Base-by-base conservation (phyloP, 1,140 invertebrate species). In the Drosophila albomicans region DNA sequence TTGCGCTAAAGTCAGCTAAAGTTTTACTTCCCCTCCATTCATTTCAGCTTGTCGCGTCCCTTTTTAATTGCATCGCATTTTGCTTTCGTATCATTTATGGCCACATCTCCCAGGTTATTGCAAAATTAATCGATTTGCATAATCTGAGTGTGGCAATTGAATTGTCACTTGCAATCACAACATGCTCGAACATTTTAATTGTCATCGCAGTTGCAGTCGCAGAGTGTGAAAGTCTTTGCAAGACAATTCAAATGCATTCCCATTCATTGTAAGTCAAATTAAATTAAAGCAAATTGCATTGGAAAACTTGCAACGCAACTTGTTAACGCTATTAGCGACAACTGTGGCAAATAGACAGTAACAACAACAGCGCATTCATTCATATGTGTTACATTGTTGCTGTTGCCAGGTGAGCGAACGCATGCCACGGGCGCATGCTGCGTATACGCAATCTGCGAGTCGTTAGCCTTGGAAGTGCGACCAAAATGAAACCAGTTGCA, bases 361-460 rank as follows among this genome's bases (percentile, higher is more conserved):
- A 13, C 48, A 48, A 38, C 35, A 38, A 2, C 8, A 38, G 8
- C 8, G 8, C 7, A 10, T 10, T 10, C 35, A 38, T 10, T 38
- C 32, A 32, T 2, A 10, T 38, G 35, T 28, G 16, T 52, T 43
- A 2, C 8, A 25, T 13, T 16, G 20, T 20, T 15, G 11, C 46
- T 41, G 59, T 79, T 82, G 68, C 65, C 56, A 65, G 69, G 32
- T 66, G 52, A 32, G 49, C 45, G 28, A 71, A 79, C 66, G 80
- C 75, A 67, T 67, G 73, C 73, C 61, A 52, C 11, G 38, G 73
- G 38, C 61, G 49, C 81, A 76, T 62, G 49, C 51, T 85, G 81
- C 81, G 81, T 85, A 78, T 85, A 85, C 81, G 81, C 81, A 85
- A 68, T 71, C 38, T 75, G 66, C 52, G 54, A 74, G 73, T 76